Base-by-base conservation (phyloP, 2,888 invertebrate species). In the Adelphocoris suturalis region DNA sequence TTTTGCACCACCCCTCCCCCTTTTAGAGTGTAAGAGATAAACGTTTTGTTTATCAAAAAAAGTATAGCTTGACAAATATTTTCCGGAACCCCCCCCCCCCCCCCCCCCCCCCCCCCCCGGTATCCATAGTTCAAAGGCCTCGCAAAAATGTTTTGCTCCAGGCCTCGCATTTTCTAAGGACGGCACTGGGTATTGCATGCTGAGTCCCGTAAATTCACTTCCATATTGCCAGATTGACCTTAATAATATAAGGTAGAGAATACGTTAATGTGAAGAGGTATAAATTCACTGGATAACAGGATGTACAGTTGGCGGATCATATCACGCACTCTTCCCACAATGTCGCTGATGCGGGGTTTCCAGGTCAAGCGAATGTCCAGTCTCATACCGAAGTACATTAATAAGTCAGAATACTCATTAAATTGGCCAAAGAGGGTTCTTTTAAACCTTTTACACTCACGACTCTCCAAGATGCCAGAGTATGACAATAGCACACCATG, bases 381-480 rank as follows among this genome's bases (percentile, higher is more conserved):
- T 47, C 48, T 48, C 5, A 82, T 47, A 47, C 82, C n/a, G 19
- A 37, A 52, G 48, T 82, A 82, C 23, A 14, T 47, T 47, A 82
- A 47, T 82, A 47, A 52, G 82, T 82, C 82, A 82, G 82, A 47
- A 19, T 23, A 48, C 82, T 46, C 82, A 19, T 47, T 37, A 48
- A n/a, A 47, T 82, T 82, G 82, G 47, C 19, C 37, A 16, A 48
- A 52, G 13, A 82, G 48, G 3, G 9, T n/a, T n/a, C n/a, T n/a
- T n/a, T n/a, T 90, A 90, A 55, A 48, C 23, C 16, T 5, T 87
- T 9, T 87, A 90, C 61, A 61, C 81, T n/a, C n/a, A 61, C 27
- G 90, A 90, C 61, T 27, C 81, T 23, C 90, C 90, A 13, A 86
- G 23, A n/a, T 48, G 16, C 86, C 75, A 28, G n/a, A 13, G n/a